Base-by-base conservation (phyloP, 2,888 invertebrate species). In the Empis livida region DNA sequence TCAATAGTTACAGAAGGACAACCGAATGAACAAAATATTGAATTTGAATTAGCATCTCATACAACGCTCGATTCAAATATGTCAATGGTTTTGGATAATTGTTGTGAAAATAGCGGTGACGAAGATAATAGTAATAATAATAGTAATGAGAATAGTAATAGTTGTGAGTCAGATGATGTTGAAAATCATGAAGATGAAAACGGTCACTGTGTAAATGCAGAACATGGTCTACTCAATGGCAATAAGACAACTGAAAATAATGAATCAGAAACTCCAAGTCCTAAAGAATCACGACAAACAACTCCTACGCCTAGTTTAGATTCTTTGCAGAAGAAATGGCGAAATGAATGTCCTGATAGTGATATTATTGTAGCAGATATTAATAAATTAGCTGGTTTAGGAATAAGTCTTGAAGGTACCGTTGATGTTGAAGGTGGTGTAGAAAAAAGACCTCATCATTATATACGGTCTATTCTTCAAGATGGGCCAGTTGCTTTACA, bases 361-460 rank as follows among this genome's bases (percentile, higher is more conserved):
- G 84, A 92, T 67, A 88, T 95, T 63, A 79, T 94, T 64, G 84
- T 95, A 55, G 91, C 93, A 49, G 93, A 95, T 72, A 75, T 96
- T 56, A 84, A 83, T 59, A 95, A 95, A 74, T 81, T 94, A 59
- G 85, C 84, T 60, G 97, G 94, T 45, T 77, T 99, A 53, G 97
- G 97, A 6, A 95, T 99, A 60, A 96, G 94, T 67, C 76, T 97
- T 53, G 96, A 97, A 72, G 97, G 99, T 31, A 99, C 97, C 0
- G 97, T 96, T 13, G 97, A 99, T 64, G 95, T 99, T 20, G 96
- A 97, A 71, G 87, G 90, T 57, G 99, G 97, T 3, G 80, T 88
- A 56, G 97, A 99, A 73, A 82, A 95, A 38, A 79, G 95, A 57
- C 97, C 99, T n/a, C 96, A 96, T 72, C 97, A 97, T 72, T 97